Evolutionary conservation across 2,113 vertebrate genomes (phyloP).

Genomic region (Piprites chloris): DNA sequence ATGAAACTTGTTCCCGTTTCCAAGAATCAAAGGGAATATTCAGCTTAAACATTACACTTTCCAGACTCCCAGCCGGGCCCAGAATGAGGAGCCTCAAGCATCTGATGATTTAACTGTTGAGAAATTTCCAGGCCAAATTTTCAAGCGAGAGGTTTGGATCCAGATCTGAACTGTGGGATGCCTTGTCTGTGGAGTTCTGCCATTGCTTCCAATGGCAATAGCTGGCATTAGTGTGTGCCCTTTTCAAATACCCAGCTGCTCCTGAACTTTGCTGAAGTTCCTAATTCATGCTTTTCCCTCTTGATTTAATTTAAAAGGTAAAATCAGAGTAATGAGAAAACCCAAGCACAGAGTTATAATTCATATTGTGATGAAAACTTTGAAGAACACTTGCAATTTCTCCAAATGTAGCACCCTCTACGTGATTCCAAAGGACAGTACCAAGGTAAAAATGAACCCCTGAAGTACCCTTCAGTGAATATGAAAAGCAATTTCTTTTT

Average conservation of each 20-base stretch:
- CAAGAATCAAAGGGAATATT: constrained; percentile 28
- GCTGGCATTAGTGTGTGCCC: neutral
- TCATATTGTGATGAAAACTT: neutral
- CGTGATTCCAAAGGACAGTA: neutral
- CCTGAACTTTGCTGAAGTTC: neutral
- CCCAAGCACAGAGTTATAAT: neutral
- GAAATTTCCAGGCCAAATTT: constrained; percentile 36
- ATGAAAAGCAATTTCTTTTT: neutral
- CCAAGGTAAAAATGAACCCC: neutral
- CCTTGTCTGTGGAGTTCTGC: neutral
- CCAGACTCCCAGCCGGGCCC: constrained; percentile 36
- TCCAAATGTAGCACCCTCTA: neutral
- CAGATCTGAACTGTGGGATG: neutral
- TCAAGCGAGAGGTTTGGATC: neutral
- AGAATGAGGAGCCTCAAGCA: neutral
- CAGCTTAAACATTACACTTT: neutral
- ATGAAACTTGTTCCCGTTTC: constrained; percentile 1
- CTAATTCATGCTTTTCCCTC: neutral
- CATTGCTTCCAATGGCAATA: neutral
- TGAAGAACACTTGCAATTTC: neutral
- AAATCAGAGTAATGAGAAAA: neutral
- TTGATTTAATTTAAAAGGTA: neutral
- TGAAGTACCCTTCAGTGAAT: neutral
- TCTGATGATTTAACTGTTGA: constrained; percentile 22
- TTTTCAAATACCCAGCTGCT: neutral